A percentile compares a stretch with the other conserved stretches of the same genome.
Evolutionary conservation across 2,113 vertebrate genomes (phyloP).

Genomic region (Phoxinus phoxinus): DNA sequence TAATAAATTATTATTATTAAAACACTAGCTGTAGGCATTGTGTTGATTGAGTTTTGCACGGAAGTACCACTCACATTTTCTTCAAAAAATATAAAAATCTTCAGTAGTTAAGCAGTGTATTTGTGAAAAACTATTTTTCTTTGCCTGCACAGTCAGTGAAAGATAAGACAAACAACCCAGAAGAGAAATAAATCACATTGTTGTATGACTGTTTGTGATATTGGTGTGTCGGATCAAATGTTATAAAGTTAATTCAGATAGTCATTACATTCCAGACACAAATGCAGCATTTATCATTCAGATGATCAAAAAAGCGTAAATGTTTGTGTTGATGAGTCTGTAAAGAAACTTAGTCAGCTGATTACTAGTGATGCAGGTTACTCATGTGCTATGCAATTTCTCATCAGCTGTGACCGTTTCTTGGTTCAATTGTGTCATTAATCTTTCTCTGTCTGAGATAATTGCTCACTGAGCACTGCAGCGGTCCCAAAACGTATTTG

Average conservation of each 20-base stretch:
- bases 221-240: not conserved
- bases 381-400: not conserved
- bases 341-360: not conserved
- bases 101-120: not conserved
- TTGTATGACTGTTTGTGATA: not conserved
- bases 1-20: no score
- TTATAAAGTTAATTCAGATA: not conserved
- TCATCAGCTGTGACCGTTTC: not conserved
- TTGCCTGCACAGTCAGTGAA: not conserved
- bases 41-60: not conserved
- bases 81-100: not conserved
- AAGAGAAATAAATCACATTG: not conserved
- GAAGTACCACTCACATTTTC: not conserved
- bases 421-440: constrained; percentile 22
- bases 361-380: not conserved
- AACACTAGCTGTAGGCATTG: not conserved
- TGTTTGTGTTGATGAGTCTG: not conserved
- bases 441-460: constrained; percentile 24
- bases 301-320: not conserved
- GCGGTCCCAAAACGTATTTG: not conserved
- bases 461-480: constrained; percentile 15
- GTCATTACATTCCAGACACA: not conserved
- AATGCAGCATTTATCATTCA: not conserved
- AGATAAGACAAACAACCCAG: not conserved
- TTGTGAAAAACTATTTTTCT: not conserved